These are phyloP conservation scores for Ectemnius lituratus DNA, from an alignment of 2,888 invertebrate species.

Conservation along the genomic window DNA sequence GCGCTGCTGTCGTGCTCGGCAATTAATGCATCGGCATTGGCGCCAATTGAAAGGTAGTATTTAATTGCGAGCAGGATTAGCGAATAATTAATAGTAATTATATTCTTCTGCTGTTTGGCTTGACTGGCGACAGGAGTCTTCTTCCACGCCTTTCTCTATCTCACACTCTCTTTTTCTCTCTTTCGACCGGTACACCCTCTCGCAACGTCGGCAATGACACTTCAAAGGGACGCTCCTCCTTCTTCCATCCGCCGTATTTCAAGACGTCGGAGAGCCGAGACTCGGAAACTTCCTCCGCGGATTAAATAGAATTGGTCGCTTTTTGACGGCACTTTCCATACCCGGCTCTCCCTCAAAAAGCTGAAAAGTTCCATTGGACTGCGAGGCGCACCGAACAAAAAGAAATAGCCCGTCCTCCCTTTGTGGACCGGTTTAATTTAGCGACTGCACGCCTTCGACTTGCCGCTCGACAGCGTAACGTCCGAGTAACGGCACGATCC, in stretches of 20 bases:
- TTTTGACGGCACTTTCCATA: background rate
- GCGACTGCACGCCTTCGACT: slow-evolving; percentile 14
- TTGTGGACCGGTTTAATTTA: slow-evolving; percentile 20
- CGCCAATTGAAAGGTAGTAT: background rate
- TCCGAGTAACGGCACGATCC: too few relatives aligned
- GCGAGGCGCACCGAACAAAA: too few relatives aligned
- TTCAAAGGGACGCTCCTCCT: background rate
- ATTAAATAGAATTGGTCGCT: slow-evolving; percentile 2
- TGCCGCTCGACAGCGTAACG: too few relatives aligned
- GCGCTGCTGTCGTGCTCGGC: background rate
- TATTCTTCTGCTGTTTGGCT: background rate
- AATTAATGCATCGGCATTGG: background rate
- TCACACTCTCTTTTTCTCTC: too few relatives aligned
- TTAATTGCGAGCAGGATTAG: slow-evolving; percentile 2
- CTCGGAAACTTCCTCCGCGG: background rate
- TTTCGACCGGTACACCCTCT: too few relatives aligned
- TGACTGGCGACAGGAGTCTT: too few relatives aligned
- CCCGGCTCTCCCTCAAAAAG: too few relatives aligned
- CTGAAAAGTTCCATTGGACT: too few relatives aligned
- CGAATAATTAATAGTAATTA: slow-evolving; percentile 6
- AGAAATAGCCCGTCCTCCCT: background rate
- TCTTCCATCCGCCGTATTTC: slow-evolving; percentile 1
- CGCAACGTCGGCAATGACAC: background rate
- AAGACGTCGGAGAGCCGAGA: background rate
- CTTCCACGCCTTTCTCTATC: too few relatives aligned